These are phyloP conservation scores for Nipponacmea schrenckii DNA, from an alignment of 2,888 invertebrate species.

Conservation along the genomic window DNA sequence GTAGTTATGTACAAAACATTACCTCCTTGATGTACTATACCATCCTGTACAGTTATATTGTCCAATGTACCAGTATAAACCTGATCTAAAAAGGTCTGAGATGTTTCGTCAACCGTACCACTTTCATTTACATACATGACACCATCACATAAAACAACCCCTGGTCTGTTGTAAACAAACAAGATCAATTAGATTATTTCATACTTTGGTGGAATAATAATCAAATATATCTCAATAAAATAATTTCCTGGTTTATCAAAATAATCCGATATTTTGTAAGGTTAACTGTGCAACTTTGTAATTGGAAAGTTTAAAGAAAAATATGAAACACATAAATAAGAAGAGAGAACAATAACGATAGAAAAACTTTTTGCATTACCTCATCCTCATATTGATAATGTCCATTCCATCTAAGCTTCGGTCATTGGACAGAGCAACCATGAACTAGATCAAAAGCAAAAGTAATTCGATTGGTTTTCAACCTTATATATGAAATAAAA, in stretches of 20 bases:
- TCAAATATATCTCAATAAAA: too few relatives aligned
- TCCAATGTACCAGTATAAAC: conserved; percentile 23
- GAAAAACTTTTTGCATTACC: not conserved
- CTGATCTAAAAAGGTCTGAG: not conserved
- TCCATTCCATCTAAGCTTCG: conserved; percentile 10
- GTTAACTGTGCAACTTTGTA: too few relatives aligned
- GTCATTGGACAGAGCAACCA: not conserved
- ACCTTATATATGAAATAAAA: too few relatives aligned
- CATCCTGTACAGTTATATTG: not conserved
- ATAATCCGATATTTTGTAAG: too few relatives aligned
- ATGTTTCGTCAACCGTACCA: conserved; percentile 17
- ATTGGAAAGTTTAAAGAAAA: too few relatives aligned
- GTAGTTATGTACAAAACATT: not conserved
- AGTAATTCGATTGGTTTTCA: too few relatives aligned
- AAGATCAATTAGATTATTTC: too few relatives aligned
- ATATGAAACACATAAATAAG: too few relatives aligned
- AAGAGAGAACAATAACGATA: too few relatives aligned
- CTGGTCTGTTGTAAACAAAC: conserved; percentile 15
- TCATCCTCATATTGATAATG: conserved; percentile 20
- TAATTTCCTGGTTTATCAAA: too few relatives aligned
- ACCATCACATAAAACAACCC: conserved; percentile 27
- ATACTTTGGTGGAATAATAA: too few relatives aligned
- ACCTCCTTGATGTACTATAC: conserved; percentile 17
- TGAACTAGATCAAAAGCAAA: conserved; percentile 6
- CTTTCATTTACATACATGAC: conserved; percentile 23